Evolutionary conservation across 2,888 invertebrate genomes (phyloP).

Genomic region (Orthosia cruda): DNA sequence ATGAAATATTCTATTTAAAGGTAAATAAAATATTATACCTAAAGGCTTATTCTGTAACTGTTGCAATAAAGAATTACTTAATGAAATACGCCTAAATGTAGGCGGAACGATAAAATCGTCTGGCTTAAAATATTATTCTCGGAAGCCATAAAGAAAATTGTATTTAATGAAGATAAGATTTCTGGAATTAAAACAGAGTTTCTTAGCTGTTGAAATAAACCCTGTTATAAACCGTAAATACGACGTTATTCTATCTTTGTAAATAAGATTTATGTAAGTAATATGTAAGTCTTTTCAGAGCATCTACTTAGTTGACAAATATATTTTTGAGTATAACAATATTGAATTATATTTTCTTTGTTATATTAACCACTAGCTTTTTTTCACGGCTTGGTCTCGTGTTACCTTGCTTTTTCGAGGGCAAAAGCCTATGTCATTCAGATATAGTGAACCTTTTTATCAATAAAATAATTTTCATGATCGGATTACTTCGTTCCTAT

Average conservation of each 20-base stretch:
- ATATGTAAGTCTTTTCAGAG: background rate
- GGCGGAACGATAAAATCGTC: conserved; percentile 83
- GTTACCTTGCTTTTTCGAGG: no score
- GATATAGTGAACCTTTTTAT: no score
- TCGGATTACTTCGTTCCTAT: no score
- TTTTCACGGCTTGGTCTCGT: no score
- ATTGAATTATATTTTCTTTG: background rate
- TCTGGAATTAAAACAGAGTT: conserved; percentile 80
- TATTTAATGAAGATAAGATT: conserved; percentile 82
- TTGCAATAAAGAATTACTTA: conserved; percentile 71
- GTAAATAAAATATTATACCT: conserved; percentile 32
- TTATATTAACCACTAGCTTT: background rate
- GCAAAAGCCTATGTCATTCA: no score
- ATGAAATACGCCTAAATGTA: conserved; percentile 83
- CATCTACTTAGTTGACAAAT: background rate
- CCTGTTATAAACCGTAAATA: conserved; percentile 44
- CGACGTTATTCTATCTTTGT: conserved; percentile 37
- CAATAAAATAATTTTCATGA: no score
- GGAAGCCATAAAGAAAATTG: conserved; percentile 89
- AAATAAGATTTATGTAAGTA: conserved; percentile 25
- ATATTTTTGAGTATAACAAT: background rate
- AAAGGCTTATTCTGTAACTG: conserved; percentile 61
- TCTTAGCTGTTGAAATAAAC: conserved; percentile 73
- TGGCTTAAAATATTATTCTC: conserved; percentile 86
- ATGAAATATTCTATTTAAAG: conserved; percentile 1